Conservation (phyloP, 2,888 invertebrate genomes). For the Lobophora halterata region DNA sequence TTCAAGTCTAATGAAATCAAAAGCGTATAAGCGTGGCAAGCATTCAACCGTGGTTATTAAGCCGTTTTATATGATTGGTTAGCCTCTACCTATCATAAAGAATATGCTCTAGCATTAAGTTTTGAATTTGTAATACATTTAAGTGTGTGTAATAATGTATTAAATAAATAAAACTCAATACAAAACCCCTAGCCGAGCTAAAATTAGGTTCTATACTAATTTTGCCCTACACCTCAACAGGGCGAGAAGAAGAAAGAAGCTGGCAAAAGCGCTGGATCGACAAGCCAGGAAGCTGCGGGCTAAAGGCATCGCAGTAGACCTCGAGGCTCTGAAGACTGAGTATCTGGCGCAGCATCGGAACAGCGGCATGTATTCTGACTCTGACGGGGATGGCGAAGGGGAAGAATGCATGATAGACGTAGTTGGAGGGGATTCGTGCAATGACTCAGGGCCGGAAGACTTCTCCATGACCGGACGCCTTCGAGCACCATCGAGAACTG, state of each 20-base stretch:
- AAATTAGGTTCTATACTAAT: slow-evolving; percentile 76
- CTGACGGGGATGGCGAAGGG: slow-evolving; percentile 81
- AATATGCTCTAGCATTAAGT: too few species aligned
- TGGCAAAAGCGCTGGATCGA: slow-evolving; percentile 94
- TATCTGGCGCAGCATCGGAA: slow-evolving; percentile 90
- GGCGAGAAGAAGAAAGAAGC: slow-evolving; percentile 93
- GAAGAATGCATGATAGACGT: slow-evolving; percentile 91
- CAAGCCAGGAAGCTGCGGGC: slow-evolving; percentile 95
- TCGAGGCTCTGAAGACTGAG: slow-evolving; percentile 91
- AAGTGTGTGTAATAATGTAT: too few species aligned
- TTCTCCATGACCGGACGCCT: slow-evolving; percentile 81
- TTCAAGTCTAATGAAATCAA: too few species aligned
- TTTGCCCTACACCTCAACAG: slow-evolving; percentile 79
- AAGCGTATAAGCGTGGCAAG: too few species aligned
- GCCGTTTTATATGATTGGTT: too few species aligned
- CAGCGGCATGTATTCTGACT: slow-evolving; percentile 81
- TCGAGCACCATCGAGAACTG: slow-evolving; percentile 79
- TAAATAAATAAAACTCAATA: too few species aligned
- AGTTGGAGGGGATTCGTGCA: slow-evolving; percentile 90
- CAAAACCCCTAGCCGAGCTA: slow-evolving; percentile 14
- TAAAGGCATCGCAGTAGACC: slow-evolving; percentile 93
- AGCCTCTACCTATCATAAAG: too few species aligned
- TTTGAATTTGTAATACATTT: too few species aligned
- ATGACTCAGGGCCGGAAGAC: slow-evolving; percentile 83
- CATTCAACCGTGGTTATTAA: too few species aligned